Percentiles rank a stretch among this genome's conserved stretches.
Conservation (phyloP, 2,888 invertebrate genomes). For the Nomada ruficornis region DNA sequence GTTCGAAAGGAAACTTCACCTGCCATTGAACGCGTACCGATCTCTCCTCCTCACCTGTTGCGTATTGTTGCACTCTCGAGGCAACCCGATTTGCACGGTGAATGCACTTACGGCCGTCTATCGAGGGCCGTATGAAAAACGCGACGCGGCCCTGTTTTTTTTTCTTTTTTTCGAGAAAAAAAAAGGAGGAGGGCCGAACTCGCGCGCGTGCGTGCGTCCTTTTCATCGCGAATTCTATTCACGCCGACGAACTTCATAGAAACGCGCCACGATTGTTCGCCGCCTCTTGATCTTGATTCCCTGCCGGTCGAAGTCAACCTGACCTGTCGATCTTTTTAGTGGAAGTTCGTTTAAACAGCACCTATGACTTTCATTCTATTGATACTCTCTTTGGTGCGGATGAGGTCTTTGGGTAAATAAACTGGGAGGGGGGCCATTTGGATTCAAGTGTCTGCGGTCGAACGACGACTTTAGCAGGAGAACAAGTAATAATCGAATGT, state of each 20-base stretch:
- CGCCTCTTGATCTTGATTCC: conserved; percentile 67
- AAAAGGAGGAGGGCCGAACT: conserved; percentile 56
- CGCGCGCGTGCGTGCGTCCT: conserved; percentile 70
- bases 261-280: conserved; percentile 74
- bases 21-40: conserved; percentile 73
- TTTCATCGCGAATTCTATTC: conserved; percentile 83
- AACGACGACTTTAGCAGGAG: too few relatives aligned
- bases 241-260: conserved; percentile 73
- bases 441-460: too few relatives aligned
- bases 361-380: conserved; percentile 29
- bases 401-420: conserved; percentile 12
- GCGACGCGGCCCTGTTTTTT: conserved; percentile 74
- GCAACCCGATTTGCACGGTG: conserved; percentile 82
- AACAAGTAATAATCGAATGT: neutral
- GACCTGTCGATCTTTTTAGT: conserved; percentile 61
- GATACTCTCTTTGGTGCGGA: conserved; percentile 2
- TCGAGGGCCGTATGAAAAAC: conserved; percentile 80
- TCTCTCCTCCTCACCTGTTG: conserved; percentile 81
- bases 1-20: conserved; percentile 65
- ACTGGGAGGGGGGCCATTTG: neutral
- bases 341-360: conserved; percentile 55
- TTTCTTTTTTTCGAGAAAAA: conserved; percentile 72
- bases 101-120: conserved; percentile 81
- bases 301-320: conserved; percentile 76
- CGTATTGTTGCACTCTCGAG: conserved; percentile 80